phyloP scores from a whole-genome alignment of 2,888 invertebrate genomes.

The Chaetoderma sp. region DNA sequence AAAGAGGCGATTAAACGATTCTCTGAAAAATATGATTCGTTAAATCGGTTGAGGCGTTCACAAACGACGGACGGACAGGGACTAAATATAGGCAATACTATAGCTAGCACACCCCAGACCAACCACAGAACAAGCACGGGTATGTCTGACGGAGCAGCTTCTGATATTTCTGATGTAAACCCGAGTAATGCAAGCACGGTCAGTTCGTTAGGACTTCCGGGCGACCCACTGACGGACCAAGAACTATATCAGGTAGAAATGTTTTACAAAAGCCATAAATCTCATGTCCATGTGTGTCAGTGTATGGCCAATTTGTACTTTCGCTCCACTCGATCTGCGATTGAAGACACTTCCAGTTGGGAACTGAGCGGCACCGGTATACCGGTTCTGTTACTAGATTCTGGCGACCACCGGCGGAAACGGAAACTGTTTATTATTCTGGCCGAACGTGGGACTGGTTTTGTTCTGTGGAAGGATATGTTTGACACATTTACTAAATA shows the following conservation, averaged over 20 bases:
- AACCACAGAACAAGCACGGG: no score
- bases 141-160: slow-evolving; percentile 40
- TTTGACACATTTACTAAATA: slow-evolving; percentile 84
- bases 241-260: slow-evolving; percentile 65
- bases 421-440: slow-evolving; percentile 76
- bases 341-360: slow-evolving; percentile 73
- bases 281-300: slow-evolving; percentile 82
- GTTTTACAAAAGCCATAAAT: slow-evolving; percentile 78
- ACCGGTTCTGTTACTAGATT: slow-evolving; percentile 82
- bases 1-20: no score
- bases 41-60: no score
- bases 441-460: slow-evolving; percentile 84
- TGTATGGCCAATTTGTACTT: slow-evolving; percentile 76
- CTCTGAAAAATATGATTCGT: no score
- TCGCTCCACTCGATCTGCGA: not conserved
- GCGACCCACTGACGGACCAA: slow-evolving; percentile 56
- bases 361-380: slow-evolving; percentile 82
- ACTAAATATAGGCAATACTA: no score
- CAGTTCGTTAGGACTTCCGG: slow-evolving; percentile 29
- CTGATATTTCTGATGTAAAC: slow-evolving; percentile 39
- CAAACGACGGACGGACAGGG: no score
- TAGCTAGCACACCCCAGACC: no score
- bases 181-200: slow-evolving; percentile 20
- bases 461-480: slow-evolving; percentile 84
- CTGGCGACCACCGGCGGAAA: slow-evolving; percentile 77